phyloP scores from a whole-genome alignment of 2,888 invertebrate genomes.

The Syrphus vitripennis region DNA sequence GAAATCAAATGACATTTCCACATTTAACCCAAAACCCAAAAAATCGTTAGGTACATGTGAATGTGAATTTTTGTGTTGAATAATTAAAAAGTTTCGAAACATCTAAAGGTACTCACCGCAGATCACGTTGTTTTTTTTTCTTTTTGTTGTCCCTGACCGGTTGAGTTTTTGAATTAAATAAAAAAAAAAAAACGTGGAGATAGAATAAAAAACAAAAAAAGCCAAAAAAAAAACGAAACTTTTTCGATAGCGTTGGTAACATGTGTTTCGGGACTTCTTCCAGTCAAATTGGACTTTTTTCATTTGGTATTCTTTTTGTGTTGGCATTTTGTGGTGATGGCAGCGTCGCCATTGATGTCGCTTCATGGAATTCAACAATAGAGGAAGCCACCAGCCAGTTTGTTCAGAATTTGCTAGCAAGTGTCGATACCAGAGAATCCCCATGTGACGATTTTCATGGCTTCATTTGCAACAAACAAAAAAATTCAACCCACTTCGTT shows the following conservation, averaged over 20 bases:
- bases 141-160: slow-evolving; percentile 14
- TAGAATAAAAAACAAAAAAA: neutral
- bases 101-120: neutral
- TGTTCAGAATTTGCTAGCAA: slow-evolving; percentile 75
- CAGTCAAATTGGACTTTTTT: slow-evolving; percentile 37
- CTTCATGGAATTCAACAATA: slow-evolving; percentile 59
- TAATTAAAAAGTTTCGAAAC: slow-evolving; percentile 58
- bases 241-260: slow-evolving; percentile 31
- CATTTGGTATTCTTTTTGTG: slow-evolving; percentile 48
- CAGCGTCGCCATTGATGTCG: neutral
- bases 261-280: slow-evolving; percentile 30
- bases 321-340: slow-evolving; percentile 20
- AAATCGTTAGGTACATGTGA: neutral
- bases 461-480: slow-evolving; percentile 76
- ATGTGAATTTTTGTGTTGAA: slow-evolving; percentile 33
- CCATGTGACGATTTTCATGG: slow-evolving; percentile 79
- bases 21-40: slow-evolving; percentile 7
- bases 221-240: slow-evolving; percentile 3
- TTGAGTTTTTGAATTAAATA: neutral
- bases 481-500: slow-evolving; percentile 71
- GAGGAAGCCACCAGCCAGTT: slow-evolving; percentile 76
- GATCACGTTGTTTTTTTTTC: slow-evolving; percentile 2
- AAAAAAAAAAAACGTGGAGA: neutral
- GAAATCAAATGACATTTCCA: slow-evolving; percentile 22
- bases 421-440: slow-evolving; percentile 73